phyloP scores from a whole-genome alignment of 1,140 invertebrate genomes.

The Triops cancriformis region DNA sequence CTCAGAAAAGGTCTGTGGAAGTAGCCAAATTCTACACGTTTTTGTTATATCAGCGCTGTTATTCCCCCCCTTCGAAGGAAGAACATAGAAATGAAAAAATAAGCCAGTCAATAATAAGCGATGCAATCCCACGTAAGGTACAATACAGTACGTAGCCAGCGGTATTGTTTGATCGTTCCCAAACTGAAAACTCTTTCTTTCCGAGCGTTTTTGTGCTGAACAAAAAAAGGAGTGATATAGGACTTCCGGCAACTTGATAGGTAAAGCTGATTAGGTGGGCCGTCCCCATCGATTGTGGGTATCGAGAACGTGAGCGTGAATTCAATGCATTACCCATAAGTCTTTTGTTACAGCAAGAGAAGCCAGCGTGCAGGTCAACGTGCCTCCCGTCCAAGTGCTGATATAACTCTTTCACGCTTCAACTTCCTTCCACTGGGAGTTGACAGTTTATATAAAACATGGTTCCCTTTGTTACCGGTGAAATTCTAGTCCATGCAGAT shows the following conservation, averaged over 20 bases:
- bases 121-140: not conserved
- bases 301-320: constrained; percentile 8
- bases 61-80: not conserved
- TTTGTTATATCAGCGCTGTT: not conserved
- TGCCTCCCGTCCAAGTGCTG: not conserved
- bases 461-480: not conserved
- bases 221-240: constrained; percentile 7
- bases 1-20: not conserved
- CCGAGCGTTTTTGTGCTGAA: not conserved
- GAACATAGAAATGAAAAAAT: not conserved
- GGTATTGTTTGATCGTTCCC: not conserved
- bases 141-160: not conserved
- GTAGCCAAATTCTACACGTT: not conserved
- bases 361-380: not conserved
- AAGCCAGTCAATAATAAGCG: not conserved
- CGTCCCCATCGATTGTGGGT: constrained; percentile 8
- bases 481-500: not conserved
- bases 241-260: constrained; percentile 9
- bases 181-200: not conserved
- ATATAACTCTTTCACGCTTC: constrained; percentile 6
- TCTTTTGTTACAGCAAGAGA: not conserved
- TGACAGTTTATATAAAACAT: not conserved
- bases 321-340: constrained; percentile 10
- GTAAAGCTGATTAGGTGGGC: constrained; percentile 5
- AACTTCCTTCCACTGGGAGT: not conserved